These are phyloP conservation scores for Oceanodroma tethys DNA, from an alignment of 2,113 vertebrate genomes.

Conservation along the genomic window DNA sequence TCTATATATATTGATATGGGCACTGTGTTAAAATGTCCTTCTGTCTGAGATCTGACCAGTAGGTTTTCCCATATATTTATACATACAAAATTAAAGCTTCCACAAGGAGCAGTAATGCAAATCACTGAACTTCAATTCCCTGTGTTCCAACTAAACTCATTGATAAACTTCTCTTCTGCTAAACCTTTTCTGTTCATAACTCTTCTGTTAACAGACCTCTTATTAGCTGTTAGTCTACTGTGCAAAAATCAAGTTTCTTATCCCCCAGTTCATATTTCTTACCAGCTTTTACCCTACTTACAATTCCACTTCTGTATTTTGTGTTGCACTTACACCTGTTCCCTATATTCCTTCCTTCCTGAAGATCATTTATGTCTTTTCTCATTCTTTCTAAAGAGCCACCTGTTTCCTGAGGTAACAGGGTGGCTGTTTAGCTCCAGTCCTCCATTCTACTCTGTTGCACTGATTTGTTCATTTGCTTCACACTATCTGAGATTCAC, in stretches of 20 bases:
- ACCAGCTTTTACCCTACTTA: neutral
- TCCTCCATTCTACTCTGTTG: neutral
- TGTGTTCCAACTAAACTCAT: neutral
- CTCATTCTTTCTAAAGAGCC: slow-evolving; percentile 3
- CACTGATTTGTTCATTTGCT: neutral
- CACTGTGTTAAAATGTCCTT: neutral
- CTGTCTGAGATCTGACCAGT: neutral
- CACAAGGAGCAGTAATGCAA: neutral
- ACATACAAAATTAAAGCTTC: neutral
- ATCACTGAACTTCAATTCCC: neutral
- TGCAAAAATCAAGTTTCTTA: neutral
- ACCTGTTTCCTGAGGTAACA: neutral
- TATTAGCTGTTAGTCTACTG: neutral
- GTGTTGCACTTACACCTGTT: neutral
- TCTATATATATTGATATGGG: neutral
- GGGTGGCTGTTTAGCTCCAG: neutral
- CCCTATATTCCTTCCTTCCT: neutral
- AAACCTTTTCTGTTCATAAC: neutral
- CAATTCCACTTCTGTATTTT: neutral
- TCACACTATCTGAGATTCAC: neutral
- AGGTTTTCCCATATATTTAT: neutral
- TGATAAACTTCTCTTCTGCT: neutral
- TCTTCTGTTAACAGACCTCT: neutral
- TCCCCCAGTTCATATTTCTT: neutral
- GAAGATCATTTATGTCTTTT: neutral